Conservation (phyloP, 2,888 invertebrate genomes). For the Caenorhabditis afra region DNA sequence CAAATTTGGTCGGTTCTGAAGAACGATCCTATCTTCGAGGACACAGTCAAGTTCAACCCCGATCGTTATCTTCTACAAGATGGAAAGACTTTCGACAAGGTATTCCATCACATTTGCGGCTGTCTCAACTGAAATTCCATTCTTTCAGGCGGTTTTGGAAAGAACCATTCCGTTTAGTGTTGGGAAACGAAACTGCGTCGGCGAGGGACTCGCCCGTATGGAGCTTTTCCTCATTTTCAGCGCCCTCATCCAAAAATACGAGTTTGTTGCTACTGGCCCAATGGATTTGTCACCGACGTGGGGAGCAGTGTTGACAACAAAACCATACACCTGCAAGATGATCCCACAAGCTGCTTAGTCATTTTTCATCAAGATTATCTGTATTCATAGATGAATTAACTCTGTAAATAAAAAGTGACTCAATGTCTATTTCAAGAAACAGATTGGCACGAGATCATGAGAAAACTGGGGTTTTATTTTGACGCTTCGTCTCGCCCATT, state of each 20-base stretch:
- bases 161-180: conserved; percentile 65
- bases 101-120: neutral
- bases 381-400: no score
- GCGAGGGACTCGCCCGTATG: conserved; percentile 67
- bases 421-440: no score
- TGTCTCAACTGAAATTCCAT: neutral
- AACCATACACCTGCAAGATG: conserved; percentile 43
- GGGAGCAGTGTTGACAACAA: conserved; percentile 51
- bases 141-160: conserved; percentile 61
- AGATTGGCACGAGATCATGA: no score
- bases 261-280: conserved; percentile 31
- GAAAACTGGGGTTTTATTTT: no score
- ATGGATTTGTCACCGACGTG: conserved; percentile 53
- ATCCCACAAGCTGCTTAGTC: conserved; percentile 23
- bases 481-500: neutral
- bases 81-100: conserved; percentile 64
- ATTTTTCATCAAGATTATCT: no score
- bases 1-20: conserved; percentile 60
- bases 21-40: conserved; percentile 55
- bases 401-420: no score
- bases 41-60: conserved; percentile 62
- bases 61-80: conserved; percentile 62
- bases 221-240: conserved; percentile 64
- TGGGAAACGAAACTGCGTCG: conserved; percentile 68
- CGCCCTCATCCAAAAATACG: conserved; percentile 56